Conservation (phyloP, 2,888 invertebrate genomes). For the Molanna angustata region DNA sequence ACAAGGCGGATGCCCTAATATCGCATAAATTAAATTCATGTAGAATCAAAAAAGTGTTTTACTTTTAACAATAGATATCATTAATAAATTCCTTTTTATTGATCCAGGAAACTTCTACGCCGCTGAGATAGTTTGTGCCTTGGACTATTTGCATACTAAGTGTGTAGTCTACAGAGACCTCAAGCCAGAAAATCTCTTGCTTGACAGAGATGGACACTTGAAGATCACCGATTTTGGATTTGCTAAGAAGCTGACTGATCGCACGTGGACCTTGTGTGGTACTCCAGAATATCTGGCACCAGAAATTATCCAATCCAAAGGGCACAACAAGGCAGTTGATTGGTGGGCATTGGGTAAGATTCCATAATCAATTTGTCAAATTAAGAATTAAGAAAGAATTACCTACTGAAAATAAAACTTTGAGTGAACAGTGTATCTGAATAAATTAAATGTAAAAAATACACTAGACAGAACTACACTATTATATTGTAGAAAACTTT, state of each 20-base stretch:
- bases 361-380: not conserved
- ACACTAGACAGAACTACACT: too few species aligned
- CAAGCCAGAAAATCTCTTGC: constrained; percentile 91
- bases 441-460: too few species aligned
- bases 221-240: constrained; percentile 99
- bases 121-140: constrained; percentile 88
- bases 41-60: too few species aligned
- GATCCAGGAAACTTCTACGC: constrained; percentile 83
- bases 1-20: too few species aligned
- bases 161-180: constrained; percentile 86
- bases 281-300: constrained; percentile 97
- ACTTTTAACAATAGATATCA: too few species aligned
- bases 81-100: not conserved
- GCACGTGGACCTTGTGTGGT: constrained; percentile 95
- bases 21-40: too few species aligned
- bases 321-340: constrained; percentile 97
- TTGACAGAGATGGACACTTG: constrained; percentile 91
- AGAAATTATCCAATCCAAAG: constrained; percentile 96
- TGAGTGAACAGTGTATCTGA: too few species aligned
- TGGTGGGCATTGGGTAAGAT: constrained; percentile 94
- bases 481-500: not conserved
- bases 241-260: constrained; percentile 89
- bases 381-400: too few species aligned
- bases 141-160: constrained; percentile 90
- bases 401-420: too few species aligned